Evolutionary conservation across 2,113 vertebrate genomes (phyloP), one percentile per base, ranked within the genome.

Genomic region (Reinhardtius hippoglossoides): DNA sequence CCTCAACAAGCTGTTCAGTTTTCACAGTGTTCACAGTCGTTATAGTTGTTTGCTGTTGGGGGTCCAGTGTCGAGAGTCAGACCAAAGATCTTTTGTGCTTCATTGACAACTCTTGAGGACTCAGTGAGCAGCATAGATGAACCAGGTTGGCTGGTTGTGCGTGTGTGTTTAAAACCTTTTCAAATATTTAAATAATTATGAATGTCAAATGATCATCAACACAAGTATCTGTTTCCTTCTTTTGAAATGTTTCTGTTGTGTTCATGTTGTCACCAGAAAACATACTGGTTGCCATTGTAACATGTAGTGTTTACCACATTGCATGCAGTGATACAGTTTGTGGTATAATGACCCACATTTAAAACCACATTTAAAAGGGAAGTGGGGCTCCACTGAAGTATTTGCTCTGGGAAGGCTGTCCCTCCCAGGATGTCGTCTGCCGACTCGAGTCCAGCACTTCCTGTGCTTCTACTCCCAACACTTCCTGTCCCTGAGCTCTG

Each of bases 391-490:
- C 21, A n/a, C 14, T 20, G 40, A 70, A 40, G 54, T 71, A 64
- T 74, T 21, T 46, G 48, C n/a, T 18, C 59, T 76, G 27, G 42
- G 37, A 75, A 65, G 52, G 18, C 76, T 54, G 70, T 75, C 82
- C 81, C 89, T 88, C 86, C 85, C 88, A 92, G 90, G 90, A 92
- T 89, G 88, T 82, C 37, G 26, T 67, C 84, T 76, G 68, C 54
- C 56, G 48, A 83, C 79, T 81, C 62, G 85, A 69, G 58, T 86
- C 76, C 82, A 73, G 78, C 35, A 74, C 83, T 92, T 93, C 92
- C 92, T 92, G 82, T 79, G 44, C 71, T 78, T 84, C 67, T 89
- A 83, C 88, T 91, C 87, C 79, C 70, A 76, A 44, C 76, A 76
- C 87, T 91, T 92, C 90, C 90, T 92, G 87, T 86, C 86, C 14